Percentiles rank a stretch among this genome's conserved stretches.
Conservation (phyloP, 2,888 invertebrate species). For the Monopis laevigella region DNA sequence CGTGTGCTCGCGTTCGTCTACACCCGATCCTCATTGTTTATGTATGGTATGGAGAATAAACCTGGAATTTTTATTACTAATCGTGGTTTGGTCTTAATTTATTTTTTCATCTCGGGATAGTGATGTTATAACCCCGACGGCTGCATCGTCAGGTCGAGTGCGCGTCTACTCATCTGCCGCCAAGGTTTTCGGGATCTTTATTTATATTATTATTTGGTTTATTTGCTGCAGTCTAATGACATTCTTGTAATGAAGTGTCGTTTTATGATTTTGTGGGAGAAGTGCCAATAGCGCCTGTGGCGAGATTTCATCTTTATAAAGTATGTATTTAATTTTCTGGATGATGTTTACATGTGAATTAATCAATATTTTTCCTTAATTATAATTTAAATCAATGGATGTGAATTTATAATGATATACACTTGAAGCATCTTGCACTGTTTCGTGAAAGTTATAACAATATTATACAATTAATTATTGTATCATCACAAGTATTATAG, state of each 20-base stretch:
- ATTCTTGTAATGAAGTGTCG: conserved; percentile 62
- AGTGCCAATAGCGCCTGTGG: conserved; percentile 60
- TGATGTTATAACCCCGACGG: conserved; percentile 29
- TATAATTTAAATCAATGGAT: too few relatives aligned
- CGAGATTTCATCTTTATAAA: conserved; percentile 33
- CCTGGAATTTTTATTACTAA: conserved; percentile 59
- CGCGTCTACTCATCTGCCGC: conserved; percentile 37
- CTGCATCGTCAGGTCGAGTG: conserved; percentile 24
- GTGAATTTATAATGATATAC: too few relatives aligned
- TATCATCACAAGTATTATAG: too few relatives aligned
- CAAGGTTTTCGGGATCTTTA: conserved; percentile 59
- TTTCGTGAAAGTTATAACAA: too few relatives aligned
- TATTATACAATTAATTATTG: too few relatives aligned
- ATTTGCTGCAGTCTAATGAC: conserved; percentile 60
- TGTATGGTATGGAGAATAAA: conserved; percentile 64
- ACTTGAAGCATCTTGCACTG: too few relatives aligned
- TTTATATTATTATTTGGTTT: conserved; percentile 61
- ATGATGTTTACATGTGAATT: conserved; percentile 5
- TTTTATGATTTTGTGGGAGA: conserved; percentile 56
- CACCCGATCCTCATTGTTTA: conserved; percentile 67
- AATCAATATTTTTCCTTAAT: too few relatives aligned
- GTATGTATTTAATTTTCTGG: conserved; percentile 44
- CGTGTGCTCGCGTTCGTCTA: conserved; percentile 58
- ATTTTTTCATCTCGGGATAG: conserved; percentile 41
- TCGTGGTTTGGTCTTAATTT: conserved; percentile 40